A percentile compares a stretch with the other conserved stretches of the same genome.
Conservation (phyloP, 1,140 invertebrate species). For the Lutraria rhynchaena region DNA sequence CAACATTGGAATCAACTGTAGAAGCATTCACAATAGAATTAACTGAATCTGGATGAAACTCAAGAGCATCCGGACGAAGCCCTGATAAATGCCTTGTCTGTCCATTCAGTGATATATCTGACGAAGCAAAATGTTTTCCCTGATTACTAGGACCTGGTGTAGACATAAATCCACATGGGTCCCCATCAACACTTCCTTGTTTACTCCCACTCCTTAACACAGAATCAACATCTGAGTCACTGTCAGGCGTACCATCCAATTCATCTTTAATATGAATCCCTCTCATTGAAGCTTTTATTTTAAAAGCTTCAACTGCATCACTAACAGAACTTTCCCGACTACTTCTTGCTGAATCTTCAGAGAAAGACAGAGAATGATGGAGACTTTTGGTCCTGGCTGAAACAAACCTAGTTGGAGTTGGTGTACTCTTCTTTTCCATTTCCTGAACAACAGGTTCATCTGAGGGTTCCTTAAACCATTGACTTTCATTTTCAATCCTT, state of each 20-base stretch:
- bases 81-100: not conserved
- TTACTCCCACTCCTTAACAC: too few relatives aligned
- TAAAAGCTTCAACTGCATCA: conserved; percentile 47
- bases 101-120: not conserved
- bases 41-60: conserved; percentile 27
- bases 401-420: not conserved
- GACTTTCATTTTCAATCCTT: not conserved
- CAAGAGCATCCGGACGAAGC: conserved; percentile 7
- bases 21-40: conserved; percentile 31
- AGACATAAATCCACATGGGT: not conserved
- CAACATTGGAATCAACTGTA: not conserved
- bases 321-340: conserved; percentile 20
- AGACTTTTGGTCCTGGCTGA: not conserved
- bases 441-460: not conserved
- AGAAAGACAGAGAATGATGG: not conserved
- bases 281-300: conserved; percentile 26
- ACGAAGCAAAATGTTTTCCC: not conserved
- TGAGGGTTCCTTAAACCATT: not conserved
- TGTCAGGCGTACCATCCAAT: conserved; percentile 6
- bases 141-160: conserved; percentile 4
- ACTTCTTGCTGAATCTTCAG: conserved; percentile 6
- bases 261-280: conserved; percentile 30
- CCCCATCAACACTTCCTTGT: not conserved
- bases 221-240: conserved; percentile 24
- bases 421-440: too few relatives aligned